Conservation (phyloP, 2,888 invertebrate species). For the Laspeyria flexula region DNA sequence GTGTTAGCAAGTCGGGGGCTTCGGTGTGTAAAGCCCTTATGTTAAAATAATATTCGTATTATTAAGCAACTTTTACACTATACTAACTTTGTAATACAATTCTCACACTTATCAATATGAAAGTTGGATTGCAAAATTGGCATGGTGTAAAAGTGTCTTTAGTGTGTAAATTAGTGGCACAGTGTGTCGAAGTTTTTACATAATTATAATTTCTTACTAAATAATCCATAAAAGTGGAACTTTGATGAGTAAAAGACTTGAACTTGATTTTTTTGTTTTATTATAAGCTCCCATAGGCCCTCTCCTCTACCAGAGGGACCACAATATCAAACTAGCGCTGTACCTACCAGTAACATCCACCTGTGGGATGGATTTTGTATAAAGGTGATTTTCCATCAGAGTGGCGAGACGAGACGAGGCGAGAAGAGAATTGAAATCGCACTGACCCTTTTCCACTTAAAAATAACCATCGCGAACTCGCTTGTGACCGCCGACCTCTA, state of each 20-base stretch:
- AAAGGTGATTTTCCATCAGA: no score
- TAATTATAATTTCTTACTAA: constrained; percentile 57
- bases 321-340: no score
- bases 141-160: neutral
- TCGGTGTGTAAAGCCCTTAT: no score
- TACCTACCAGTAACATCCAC: no score
- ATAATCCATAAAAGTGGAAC: constrained; percentile 47
- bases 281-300: constrained; percentile 5
- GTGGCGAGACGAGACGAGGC: no score
- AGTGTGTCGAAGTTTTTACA: constrained; percentile 48
- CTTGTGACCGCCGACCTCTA: no score
- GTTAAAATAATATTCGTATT: constrained; percentile 30
- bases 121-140: neutral
- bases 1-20: no score
- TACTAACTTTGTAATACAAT: neutral
- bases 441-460: no score
- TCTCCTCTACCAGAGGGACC: no score
- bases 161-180: constrained; percentile 24
- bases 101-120: neutral
- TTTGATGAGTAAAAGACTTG: constrained; percentile 63
- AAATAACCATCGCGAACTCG: no score
- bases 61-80: constrained; percentile 14
- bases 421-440: no score
- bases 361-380: no score
- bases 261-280: constrained; percentile 43